Conservation (phyloP, 2,797 vertebrate species). For the Miichthys miiuy region DNA sequence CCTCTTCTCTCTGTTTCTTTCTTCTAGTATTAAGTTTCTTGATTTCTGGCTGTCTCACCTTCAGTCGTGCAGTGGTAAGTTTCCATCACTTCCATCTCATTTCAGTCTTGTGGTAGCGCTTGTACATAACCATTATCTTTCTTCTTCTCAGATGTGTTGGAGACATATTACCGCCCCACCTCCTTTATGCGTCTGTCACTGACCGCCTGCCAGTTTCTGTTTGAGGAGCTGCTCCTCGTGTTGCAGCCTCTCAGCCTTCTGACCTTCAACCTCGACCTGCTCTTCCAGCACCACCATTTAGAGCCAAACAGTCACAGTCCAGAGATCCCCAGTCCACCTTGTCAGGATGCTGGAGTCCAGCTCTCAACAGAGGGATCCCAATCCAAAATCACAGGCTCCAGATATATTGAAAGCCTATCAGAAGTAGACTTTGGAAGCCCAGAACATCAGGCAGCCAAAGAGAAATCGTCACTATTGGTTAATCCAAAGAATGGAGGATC, state of each 20-base stretch:
- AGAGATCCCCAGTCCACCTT: slow-evolving; percentile 64
- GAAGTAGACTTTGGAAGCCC: slow-evolving; percentile 67
- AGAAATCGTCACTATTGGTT: slow-evolving; percentile 29
- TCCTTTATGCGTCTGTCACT: slow-evolving; percentile 91
- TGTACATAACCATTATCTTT: slow-evolving; percentile 15
- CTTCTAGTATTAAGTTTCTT: slow-evolving; percentile 89
- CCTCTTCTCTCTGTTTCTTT: slow-evolving; percentile 22
- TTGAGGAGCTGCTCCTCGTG: slow-evolving; percentile 92
- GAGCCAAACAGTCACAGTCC: slow-evolving; percentile 79
- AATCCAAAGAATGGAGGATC: slow-evolving; percentile 45
- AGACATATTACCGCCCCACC: slow-evolving; percentile 87
- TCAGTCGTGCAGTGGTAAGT: slow-evolving; percentile 90
- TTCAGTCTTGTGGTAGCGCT: fast-evolving
- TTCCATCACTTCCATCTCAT: not conserved
- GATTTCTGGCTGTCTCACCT: slow-evolving; percentile 94
- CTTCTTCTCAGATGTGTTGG: slow-evolving; percentile 87
- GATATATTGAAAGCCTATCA: slow-evolving; percentile 74
- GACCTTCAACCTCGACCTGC: slow-evolving; percentile 95
- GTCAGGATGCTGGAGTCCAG: slow-evolving; percentile 66
- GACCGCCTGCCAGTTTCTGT: slow-evolving; percentile 85
- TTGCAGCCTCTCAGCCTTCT: slow-evolving; percentile 95
- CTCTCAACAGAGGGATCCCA: slow-evolving; percentile 50
- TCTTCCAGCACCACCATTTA: slow-evolving; percentile 95
- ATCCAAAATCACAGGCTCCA: slow-evolving; percentile 48
- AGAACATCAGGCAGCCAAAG: slow-evolving; percentile 46